Percentiles rank a stretch among this genome's conserved stretches.
Evolutionary conservation across 2,888 invertebrate genomes (phyloP).

Genomic region (Drosophila suboccidentalis): DNA sequence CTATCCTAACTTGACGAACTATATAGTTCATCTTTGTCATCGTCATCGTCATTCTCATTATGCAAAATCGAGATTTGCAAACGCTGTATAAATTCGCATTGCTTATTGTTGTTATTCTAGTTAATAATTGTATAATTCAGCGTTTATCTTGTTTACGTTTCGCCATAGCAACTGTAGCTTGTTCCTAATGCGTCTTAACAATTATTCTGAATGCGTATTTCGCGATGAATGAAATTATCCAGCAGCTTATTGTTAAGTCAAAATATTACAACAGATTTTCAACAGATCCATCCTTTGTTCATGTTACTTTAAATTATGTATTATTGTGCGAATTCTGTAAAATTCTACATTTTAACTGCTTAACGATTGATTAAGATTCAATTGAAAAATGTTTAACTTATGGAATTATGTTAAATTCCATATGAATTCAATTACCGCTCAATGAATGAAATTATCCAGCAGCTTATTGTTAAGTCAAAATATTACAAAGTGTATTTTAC

Average conservation of each 20-base stretch:
- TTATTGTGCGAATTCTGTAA: neutral
- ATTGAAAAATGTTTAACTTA: too few relatives aligned
- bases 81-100: slow-evolving; percentile 27
- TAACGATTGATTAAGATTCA: neutral
- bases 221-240: slow-evolving; percentile 9
- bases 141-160: slow-evolving; percentile 44
- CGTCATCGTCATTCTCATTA: slow-evolving; percentile 54
- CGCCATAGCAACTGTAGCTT: slow-evolving; percentile 26
- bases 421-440: too few relatives aligned
- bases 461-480: neutral
- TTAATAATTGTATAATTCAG: slow-evolving; percentile 39
- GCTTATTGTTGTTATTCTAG: slow-evolving; percentile 7
- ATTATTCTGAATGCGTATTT: slow-evolving; percentile 25
- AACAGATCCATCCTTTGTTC: neutral
- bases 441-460: slow-evolving; percentile 8
- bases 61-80: slow-evolving; percentile 51
- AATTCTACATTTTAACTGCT: neutral
- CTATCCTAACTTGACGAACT: slow-evolving; percentile 3
- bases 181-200: slow-evolving; percentile 53
- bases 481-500: neutral
- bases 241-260: neutral
- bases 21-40: slow-evolving; percentile 28
- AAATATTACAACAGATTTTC: neutral
- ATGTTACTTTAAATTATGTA: neutral
- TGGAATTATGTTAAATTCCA: too few relatives aligned